Percentiles rank a stretch among this genome's conserved stretches.
Conservation (phyloP, 2,797 vertebrate genomes). For the Bufotes viridis region DNA sequence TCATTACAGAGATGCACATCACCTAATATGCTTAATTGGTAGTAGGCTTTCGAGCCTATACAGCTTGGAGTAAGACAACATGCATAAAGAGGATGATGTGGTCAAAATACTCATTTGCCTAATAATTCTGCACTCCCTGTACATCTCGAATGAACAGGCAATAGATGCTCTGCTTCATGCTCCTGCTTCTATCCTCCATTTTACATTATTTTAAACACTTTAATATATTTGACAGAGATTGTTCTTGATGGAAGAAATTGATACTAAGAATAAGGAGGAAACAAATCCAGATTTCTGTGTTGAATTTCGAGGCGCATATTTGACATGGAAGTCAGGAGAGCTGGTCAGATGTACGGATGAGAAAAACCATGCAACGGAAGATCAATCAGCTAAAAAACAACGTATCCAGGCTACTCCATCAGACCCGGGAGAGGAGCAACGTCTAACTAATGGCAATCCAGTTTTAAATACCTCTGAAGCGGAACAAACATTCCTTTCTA, state of each 20-base stretch:
- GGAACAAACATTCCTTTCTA: not conserved
- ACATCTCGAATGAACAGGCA: too few species aligned
- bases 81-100: too few species aligned
- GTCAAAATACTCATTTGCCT: too few species aligned
- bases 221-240: slow-evolving; percentile 72
- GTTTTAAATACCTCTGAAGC: not conserved
- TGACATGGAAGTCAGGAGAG: slow-evolving; percentile 73
- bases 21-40: too few species aligned
- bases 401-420: not conserved
- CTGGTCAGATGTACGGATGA: not conserved
- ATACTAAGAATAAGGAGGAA: slow-evolving; percentile 71
- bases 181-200: not conserved
- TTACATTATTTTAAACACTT: not conserved
- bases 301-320: slow-evolving; percentile 78
- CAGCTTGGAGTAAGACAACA: too few species aligned
- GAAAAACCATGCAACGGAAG: slow-evolving; percentile 4
- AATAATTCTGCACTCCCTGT: too few species aligned
- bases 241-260: slow-evolving; percentile 79
- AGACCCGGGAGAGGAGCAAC: not conserved
- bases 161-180: not conserved
- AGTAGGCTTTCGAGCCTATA: too few species aligned
- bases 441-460: not conserved
- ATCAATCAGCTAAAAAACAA: not conserved
- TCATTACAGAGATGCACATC: too few species aligned
- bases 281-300: slow-evolving; percentile 74